These are phyloP conservation scores for Chlorops oryzae DNA, from an alignment of 1,140 invertebrate genomes.

Conservation along the genomic window DNA sequence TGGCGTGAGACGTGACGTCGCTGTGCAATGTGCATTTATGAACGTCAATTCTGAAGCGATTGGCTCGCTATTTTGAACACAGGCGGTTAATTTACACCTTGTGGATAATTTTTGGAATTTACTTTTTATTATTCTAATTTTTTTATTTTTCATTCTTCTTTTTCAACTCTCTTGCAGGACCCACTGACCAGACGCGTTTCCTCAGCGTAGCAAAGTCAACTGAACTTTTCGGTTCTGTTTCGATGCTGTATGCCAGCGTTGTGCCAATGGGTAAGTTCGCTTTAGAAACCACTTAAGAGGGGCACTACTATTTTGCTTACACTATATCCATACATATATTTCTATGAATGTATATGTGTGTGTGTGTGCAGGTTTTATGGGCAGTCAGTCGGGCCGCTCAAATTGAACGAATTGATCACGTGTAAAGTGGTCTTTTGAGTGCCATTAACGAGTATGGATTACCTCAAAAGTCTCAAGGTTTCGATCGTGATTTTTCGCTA, in stretches of 20 bases:
- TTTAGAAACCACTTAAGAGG: constrained; percentile 24
- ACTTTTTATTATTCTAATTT: neutral
- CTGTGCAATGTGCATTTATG: too few relatives aligned
- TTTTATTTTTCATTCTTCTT: constrained; percentile 2
- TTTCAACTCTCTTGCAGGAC: constrained; percentile 22
- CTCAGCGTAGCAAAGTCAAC: constrained; percentile 37
- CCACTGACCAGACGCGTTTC: constrained; percentile 43
- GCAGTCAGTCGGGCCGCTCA: too few relatives aligned
- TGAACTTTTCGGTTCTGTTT: constrained; percentile 42
- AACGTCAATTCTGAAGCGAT: neutral
- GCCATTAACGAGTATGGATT: constrained; percentile 6
- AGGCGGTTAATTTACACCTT: constrained; percentile 16
- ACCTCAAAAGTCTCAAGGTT: constrained; percentile 1
- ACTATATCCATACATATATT: neutral
- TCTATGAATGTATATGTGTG: neutral
- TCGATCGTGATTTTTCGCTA: constrained; percentile 28
- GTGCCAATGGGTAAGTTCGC: constrained; percentile 37
- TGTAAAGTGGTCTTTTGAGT: constrained; percentile 14
- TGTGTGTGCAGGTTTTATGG: neutral
- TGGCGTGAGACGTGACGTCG: neutral
- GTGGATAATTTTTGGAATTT: constrained; percentile 13
- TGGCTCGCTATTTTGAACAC: neutral
- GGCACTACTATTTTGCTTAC: neutral
- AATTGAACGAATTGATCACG: too few relatives aligned
- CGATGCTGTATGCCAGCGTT: constrained; percentile 37